Percentiles rank a stretch among this genome's conserved stretches.
phyloP scores from a whole-genome alignment of 2,797 vertebrate genomes.

The Peromyscus eremicus region DNA sequence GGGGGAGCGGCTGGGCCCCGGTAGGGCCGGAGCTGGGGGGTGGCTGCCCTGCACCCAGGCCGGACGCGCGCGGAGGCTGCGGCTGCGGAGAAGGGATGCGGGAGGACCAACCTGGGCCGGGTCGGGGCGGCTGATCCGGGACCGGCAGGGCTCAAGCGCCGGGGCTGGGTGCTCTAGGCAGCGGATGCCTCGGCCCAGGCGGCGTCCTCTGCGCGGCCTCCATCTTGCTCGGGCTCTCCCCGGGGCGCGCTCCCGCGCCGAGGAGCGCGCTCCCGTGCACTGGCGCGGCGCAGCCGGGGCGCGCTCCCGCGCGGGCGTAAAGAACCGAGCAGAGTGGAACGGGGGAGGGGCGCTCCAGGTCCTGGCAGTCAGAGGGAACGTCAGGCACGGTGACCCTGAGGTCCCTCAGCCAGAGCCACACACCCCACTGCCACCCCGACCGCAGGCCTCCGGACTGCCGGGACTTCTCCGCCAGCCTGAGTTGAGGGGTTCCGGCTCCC shows the following conservation, averaged over 20 bases:
- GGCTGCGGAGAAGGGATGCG: neutral
- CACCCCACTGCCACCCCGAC: too few relatives aligned
- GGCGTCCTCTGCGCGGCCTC: slow-evolving; percentile 85
- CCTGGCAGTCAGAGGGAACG: too few relatives aligned
- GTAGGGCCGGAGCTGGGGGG: slow-evolving; percentile 34
- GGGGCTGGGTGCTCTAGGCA: slow-evolving; percentile 76
- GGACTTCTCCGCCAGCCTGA: neutral
- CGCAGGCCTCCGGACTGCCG: neutral
- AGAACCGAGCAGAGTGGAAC: neutral
- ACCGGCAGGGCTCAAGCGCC: slow-evolving; percentile 77
- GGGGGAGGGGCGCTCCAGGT: neutral
- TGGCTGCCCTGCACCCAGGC: slow-evolving; percentile 62
- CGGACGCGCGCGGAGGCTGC: slow-evolving; percentile 17
- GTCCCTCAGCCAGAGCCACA: neutral
- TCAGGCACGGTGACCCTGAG: neutral
- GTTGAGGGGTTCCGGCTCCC: neutral
- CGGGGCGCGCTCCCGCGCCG: slow-evolving; percentile 73
- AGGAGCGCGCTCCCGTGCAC: slow-evolving; percentile 67
- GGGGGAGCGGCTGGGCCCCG: slow-evolving; percentile 43
- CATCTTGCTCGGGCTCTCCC: slow-evolving; percentile 84
- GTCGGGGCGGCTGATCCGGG: slow-evolving; percentile 52
- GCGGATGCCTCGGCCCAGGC: slow-evolving; percentile 83
- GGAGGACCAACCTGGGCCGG: slow-evolving; percentile 79
- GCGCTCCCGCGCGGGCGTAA: slow-evolving; percentile 46
- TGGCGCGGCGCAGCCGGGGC: slow-evolving; percentile 47